Base-by-base conservation (phyloP, 2,888 invertebrate species). In the Rambutsinella grinnellia region DNA sequence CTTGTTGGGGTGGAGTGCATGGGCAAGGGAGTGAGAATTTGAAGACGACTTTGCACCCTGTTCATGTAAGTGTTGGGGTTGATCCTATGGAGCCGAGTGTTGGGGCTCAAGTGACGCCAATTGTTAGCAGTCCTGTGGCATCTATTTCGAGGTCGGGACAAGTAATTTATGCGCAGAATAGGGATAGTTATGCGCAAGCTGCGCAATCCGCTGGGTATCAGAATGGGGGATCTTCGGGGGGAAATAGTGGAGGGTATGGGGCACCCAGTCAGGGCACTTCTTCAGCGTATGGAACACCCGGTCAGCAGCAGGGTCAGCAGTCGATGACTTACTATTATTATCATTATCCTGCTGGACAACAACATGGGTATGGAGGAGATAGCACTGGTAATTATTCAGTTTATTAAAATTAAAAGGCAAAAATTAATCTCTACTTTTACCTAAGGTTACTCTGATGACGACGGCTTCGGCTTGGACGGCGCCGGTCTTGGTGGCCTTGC, bases 251-350 rank as follows among this genome's bases (percentile, higher is more conserved):
- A 3, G 58, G 53, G 28, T 65, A 61, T 56, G 75, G 54, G n/a
- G 62, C 58, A 19, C 78, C 65, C 21, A 19, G 23, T 23, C 46
- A 36, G 5, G 17, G 68, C 15, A 63, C 63, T 1, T 57, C 63
- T 3, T 70, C 57, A 3, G 23, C 23, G 21, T 51, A 51, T 36
- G 68, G 70, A 17, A 36, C 61, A 15, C 69, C 60, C 44, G 46
- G 62, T 44, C 77, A 66, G n/a, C 71, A 79, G 51, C 75, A 75
- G 49, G n/a, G n/a, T n/a, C 58, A 81, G 47, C 68, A 71, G 0
- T 79, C 81, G 21, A 83, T 82, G 83, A 83, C 83, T 3, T 83
- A 83, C 67, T 83, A 83, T 44, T 83, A 83, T 53, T 83, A 81
- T 36, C 81, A 82, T 54, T 82, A 81, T 70, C 81, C 72, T 8